A percentile compares a stretch with the other conserved stretches of the same genome.
These are phyloP conservation scores for Natrix natrix DNA, from an alignment of 2,797 vertebrate genomes.

Conservation along the genomic window DNA sequence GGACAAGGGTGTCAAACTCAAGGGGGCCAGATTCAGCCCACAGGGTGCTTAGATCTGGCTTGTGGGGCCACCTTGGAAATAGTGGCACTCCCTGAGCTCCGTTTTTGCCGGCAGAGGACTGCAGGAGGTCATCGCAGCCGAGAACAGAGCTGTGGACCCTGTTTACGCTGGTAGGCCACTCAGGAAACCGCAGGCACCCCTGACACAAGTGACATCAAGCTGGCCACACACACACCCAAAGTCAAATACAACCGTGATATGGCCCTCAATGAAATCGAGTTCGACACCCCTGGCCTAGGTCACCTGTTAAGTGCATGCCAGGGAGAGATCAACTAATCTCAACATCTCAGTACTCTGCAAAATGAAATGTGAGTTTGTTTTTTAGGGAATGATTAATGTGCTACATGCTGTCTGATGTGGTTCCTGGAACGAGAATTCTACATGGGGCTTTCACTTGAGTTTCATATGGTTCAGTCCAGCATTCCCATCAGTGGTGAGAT, in stretches of 20 bases:
- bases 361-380: neutral
- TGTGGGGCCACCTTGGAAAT: neutral
- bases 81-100: accelerated
- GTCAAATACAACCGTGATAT: neutral
- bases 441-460: neutral
- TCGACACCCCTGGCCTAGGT: neutral
- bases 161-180: neutral
- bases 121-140: too few relatives aligned
- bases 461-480: neutral
- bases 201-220: neutral
- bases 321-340: neutral
- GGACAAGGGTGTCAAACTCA: neutral
- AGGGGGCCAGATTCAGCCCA: neutral
- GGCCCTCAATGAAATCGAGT: neutral
- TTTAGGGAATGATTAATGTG: neutral
- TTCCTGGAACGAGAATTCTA: neutral
- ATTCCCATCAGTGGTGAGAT: neutral
- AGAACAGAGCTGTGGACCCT: neutral
- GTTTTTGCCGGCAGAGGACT: too few relatives aligned
- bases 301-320: too few relatives aligned
- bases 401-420: neutral
- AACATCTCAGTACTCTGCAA: neutral
- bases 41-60: neutral
- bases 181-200: neutral
- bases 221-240: neutral